A percentile compares a stretch with the other conserved stretches of the same genome.
phyloP scores from a whole-genome alignment of 2,797 vertebrate species.

The Poeciliopsis infans region DNA sequence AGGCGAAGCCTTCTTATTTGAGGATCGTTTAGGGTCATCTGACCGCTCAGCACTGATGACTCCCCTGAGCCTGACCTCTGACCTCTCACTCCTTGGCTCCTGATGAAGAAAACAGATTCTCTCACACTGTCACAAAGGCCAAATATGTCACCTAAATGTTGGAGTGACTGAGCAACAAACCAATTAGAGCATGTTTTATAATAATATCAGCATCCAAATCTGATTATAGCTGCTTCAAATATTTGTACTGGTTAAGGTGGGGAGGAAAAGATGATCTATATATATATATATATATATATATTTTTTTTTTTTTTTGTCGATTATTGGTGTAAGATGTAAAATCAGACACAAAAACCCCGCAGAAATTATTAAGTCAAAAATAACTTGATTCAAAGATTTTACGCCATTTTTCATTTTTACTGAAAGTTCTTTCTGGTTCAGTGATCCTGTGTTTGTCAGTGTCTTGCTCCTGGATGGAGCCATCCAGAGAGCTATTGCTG shows the following conservation, averaged over 20 bases:
- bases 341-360: neutral
- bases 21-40: conserved; percentile 72
- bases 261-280: neutral
- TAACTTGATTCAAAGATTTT: neutral
- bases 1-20: conserved; percentile 50
- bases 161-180: conserved; percentile 36
- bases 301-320: conserved; percentile 2
- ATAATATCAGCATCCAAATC: neutral
- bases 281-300: neutral
- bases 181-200: conserved; percentile 5
- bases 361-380: neutral
- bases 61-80: conserved; percentile 69
- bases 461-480: neutral
- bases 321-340: neutral
- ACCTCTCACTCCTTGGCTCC: conserved; percentile 58
- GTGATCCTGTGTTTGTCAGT: neutral
- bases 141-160: conserved; percentile 37
- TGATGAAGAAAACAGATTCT: conserved; percentile 77
- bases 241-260: conserved; percentile 3
- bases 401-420: neutral
- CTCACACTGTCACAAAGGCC: conserved; percentile 49
- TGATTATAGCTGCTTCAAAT: conserved; percentile 18
- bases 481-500: neutral
- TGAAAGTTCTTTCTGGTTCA: neutral
- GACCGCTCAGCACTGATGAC: conserved; percentile 61